A percentile compares a stretch with the other conserved stretches of the same genome.
phyloP scores from a whole-genome alignment of 2,113 vertebrate genomes.

The Isurus oxyrinchus region DNA sequence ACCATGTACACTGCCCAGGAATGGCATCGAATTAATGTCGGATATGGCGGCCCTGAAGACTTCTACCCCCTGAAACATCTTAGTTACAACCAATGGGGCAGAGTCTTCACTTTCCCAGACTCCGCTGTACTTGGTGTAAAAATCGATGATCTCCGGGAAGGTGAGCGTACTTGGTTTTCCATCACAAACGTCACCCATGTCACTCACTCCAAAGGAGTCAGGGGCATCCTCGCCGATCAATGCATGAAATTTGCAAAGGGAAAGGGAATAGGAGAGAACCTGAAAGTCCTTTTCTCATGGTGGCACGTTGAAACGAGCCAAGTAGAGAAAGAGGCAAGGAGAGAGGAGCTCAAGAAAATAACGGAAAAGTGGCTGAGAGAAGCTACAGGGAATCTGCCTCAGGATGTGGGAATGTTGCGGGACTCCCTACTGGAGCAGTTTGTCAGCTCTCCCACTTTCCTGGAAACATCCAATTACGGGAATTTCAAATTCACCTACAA shows the following conservation, averaged over 20 bases:
- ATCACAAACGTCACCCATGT: not conserved
- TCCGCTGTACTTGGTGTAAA: not conserved
- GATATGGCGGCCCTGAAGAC: not conserved
- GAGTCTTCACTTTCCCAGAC: not conserved
- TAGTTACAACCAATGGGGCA: not conserved
- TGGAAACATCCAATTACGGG: not conserved
- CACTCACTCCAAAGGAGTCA: not conserved
- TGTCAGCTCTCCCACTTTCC: not conserved
- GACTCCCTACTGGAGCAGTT: not conserved
- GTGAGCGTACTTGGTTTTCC: not conserved
- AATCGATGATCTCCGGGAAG: not conserved
- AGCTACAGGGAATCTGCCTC: not conserved
- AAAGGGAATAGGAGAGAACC: not conserved
- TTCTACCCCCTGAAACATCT: not conserved
- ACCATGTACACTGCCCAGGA: not conserved
- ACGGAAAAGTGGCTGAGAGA: not conserved
- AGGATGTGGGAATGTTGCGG: not conserved
- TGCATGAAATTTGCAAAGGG: not conserved
- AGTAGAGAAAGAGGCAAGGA: not conserved
- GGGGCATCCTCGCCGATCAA: not conserved
- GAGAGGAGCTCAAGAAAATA: too few species aligned
- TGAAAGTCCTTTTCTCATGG: not conserved
- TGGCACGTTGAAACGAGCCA: not conserved
- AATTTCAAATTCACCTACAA: slow-evolving; percentile 13
- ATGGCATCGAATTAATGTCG: not conserved